Percentiles rank a stretch among this genome's conserved stretches.
These are phyloP conservation scores for Apamea monoglypha DNA, from an alignment of 2,888 invertebrate genomes.

Conservation along the genomic window DNA sequence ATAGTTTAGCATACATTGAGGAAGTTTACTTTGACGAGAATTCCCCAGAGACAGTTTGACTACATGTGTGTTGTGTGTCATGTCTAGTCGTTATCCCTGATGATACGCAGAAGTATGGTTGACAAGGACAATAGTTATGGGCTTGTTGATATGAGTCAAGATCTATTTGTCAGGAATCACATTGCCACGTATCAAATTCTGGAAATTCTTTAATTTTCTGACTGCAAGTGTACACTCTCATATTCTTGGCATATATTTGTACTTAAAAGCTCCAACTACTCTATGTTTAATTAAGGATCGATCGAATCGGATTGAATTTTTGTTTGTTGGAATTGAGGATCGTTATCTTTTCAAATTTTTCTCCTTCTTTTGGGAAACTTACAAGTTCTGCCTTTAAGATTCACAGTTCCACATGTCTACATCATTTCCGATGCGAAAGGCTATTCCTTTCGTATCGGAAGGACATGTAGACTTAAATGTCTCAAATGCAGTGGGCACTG, in stretches of 20 bases:
- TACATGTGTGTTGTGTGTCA: conserved; percentile 34
- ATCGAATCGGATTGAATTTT: too few relatives aligned
- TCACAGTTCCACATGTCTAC: too few relatives aligned
- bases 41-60: conserved; percentile 47
- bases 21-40: conserved; percentile 42
- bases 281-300: neutral
- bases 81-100: conserved; percentile 19
- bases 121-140: neutral
- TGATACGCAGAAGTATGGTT: conserved; percentile 13
- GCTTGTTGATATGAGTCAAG: neutral
- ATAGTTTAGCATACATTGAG: conserved; percentile 16
- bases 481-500: too few relatives aligned
- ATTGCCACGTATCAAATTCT: neutral
- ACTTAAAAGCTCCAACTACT: neutral
- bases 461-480: too few relatives aligned
- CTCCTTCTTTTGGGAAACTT: neutral
- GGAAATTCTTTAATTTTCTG: neutral
- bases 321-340: too few relatives aligned
- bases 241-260: neutral
- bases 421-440: too few relatives aligned
- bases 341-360: too few relatives aligned
- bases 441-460: too few relatives aligned
- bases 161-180: neutral
- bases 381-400: conserved; percentile 1
- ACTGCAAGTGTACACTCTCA: neutral